Percentiles rank a stretch among this genome's conserved stretches.
Conservation (phyloP, 1,140 invertebrate genomes). For the Drosophila ohnishii region DNA sequence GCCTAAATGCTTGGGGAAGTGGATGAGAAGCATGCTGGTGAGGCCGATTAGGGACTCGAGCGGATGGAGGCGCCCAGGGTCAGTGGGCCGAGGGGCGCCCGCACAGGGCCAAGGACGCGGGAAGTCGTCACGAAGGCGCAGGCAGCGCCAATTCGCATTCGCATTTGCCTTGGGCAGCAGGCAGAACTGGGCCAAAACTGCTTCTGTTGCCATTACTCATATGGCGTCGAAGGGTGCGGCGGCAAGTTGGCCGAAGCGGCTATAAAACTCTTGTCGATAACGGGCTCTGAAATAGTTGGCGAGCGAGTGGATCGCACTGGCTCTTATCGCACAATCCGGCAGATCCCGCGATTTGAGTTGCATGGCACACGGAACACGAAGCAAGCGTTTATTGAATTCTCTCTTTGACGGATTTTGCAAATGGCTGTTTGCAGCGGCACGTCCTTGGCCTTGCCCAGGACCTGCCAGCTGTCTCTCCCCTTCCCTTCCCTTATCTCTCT, state of each 20-base stretch:
- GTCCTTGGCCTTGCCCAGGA: slow-evolving; percentile 57
- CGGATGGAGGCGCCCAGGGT: slow-evolving; percentile 21
- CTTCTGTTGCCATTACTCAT: slow-evolving; percentile 41
- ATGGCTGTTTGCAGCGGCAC: slow-evolving; percentile 8
- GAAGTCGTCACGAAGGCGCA: slow-evolving; percentile 35
- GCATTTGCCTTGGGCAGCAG: slow-evolving; percentile 20
- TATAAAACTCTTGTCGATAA: slow-evolving; percentile 47
- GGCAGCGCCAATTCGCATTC: slow-evolving; percentile 17
- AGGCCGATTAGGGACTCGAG: slow-evolving; percentile 31
- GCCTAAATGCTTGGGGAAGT: slow-evolving; percentile 28
- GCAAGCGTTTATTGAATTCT: slow-evolving; percentile 8
- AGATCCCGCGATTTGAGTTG: slow-evolving; percentile 19
- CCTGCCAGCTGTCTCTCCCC: slow-evolving; percentile 13
- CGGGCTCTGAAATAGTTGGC: slow-evolving; percentile 17
- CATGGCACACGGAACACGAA: neutral
- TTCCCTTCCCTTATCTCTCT: slow-evolving; percentile 11
- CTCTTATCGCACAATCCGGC: slow-evolving; percentile 55
- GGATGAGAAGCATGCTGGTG: slow-evolving; percentile 38
- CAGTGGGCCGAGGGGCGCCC: slow-evolving; percentile 13
- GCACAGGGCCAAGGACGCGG: slow-evolving; percentile 48
- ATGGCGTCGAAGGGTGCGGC: neutral
- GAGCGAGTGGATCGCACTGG: slow-evolving; percentile 51
- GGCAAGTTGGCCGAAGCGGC: neutral
- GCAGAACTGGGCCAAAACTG: slow-evolving; percentile 39
- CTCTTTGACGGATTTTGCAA: slow-evolving; percentile 1